Base-by-base conservation (phyloP, 53 echinoderm and acorn worm species). In the Crossaster papposus region DNA sequence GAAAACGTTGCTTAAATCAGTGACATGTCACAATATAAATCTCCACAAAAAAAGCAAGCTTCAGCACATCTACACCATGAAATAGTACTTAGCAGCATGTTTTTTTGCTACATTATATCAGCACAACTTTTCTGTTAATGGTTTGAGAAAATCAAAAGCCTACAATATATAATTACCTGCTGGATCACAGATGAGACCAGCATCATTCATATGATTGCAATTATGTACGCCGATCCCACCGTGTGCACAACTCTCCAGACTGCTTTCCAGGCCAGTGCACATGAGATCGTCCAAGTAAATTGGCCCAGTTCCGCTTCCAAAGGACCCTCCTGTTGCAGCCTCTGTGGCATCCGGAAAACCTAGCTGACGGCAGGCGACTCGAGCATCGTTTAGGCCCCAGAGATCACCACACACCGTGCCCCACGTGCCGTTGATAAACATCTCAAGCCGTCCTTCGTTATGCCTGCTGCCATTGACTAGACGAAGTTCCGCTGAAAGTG, bases 361-460 rank as follows among this genome's bases (percentile, higher is more conserved):
- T 26, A 68, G 68, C 28, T 68, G 68, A 5, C 68, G 70, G 75
- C 95, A 95, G 23, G 90, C 91, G 28, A 95, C 95, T 6, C 55
- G 32, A 2, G 93, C 93, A 8, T 93, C 91, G 1, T 77, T 52
- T 22, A 91, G 52, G 10, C 54, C 89, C 93, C 93, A 95, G 37
- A 51, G 65, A 65, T 95, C 93, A 73, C 93, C 95, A 38, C 95
- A 95, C 54, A 95, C 93, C 31, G 93, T 93, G 65, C 95, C 95
- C 93, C 93, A 93, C 11, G 74, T 86, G 0, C 89, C 91, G 82
- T 91, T 74, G 13, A 93, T 3, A 5, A 33, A 38, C 52, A 95
- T 79, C 76, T 95, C 95, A 44, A 95, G 93, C 35, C 95, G 90
- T 0, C 95, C 95, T 24, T 86, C 88, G 34, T 75, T 34, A 2